phyloP scores from a whole-genome alignment of 2,797 vertebrate genomes.

The Eptatretus atami region DNA sequence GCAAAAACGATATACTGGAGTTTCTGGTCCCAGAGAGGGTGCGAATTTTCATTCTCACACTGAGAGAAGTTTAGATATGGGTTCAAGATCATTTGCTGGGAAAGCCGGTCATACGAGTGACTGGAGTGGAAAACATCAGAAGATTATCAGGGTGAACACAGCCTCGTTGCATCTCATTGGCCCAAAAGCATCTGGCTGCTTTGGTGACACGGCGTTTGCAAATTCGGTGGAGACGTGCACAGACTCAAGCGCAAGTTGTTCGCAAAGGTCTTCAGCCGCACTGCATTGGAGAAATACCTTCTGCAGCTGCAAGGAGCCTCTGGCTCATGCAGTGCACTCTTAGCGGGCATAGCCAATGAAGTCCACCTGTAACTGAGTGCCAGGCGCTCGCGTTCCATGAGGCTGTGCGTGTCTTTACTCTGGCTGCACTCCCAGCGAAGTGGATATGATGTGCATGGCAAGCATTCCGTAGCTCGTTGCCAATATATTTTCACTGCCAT shows the following conservation, averaged over 20 bases:
- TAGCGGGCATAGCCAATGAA: slow-evolving; percentile 27
- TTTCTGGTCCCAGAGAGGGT: slow-evolving; percentile 16
- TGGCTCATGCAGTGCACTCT: slow-evolving; percentile 37
- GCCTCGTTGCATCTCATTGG: slow-evolving; percentile 65
- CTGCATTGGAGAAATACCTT: slow-evolving; percentile 52
- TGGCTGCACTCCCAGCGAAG: slow-evolving; percentile 44
- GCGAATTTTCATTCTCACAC: slow-evolving; percentile 54
- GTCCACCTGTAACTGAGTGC: slow-evolving; percentile 35
- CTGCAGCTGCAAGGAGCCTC: slow-evolving; percentile 39
- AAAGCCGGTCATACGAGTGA: slow-evolving; percentile 57
- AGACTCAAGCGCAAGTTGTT: slow-evolving; percentile 59
- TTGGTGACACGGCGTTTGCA: slow-evolving; percentile 52
- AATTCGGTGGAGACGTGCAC: slow-evolving; percentile 40
- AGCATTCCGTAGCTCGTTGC: slow-evolving; percentile 60
- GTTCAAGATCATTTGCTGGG: slow-evolving; percentile 81
- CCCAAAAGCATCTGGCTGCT: slow-evolving; percentile 64
- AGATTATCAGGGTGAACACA: slow-evolving; percentile 67
- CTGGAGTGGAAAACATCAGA: slow-evolving; percentile 62
- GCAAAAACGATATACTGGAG: too few relatives aligned
- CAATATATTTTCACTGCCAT: slow-evolving; percentile 72
- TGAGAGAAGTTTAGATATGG: slow-evolving; percentile 49
- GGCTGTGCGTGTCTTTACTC: slow-evolving; percentile 39
- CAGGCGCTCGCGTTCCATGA: slow-evolving; percentile 63
- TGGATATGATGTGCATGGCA: slow-evolving; percentile 24
- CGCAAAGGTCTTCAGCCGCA: slow-evolving; percentile 41